Conservation (phyloP, 2,888 invertebrate genomes). For the Temnothorax rugatulus region DNA sequence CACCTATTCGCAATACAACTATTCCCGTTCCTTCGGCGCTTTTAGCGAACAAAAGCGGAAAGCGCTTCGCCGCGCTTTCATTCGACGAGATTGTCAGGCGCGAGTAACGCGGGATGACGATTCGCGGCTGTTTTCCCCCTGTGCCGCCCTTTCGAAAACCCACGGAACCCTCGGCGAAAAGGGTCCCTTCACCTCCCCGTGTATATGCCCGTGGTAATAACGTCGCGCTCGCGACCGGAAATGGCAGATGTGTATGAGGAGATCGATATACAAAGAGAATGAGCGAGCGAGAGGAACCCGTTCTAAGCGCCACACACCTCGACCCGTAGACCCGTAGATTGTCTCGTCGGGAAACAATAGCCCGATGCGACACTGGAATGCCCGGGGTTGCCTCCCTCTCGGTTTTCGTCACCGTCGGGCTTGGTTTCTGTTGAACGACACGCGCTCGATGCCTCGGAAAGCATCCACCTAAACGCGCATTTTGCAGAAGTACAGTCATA, state of each 20-base stretch:
- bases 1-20: neutral
- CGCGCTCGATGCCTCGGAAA: conserved; percentile 7
- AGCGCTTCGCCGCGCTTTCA: neutral
- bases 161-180: conserved; percentile 12
- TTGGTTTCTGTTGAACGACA: conserved; percentile 49
- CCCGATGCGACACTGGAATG: conserved; percentile 52
- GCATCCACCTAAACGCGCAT: neutral
- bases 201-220: conserved; percentile 37
- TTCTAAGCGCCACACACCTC: conserved; percentile 32
- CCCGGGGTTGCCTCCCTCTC: conserved; percentile 12
- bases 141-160: conserved; percentile 10
- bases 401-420: conserved; percentile 14
- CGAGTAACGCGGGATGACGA: conserved; percentile 17
- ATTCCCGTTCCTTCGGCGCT: neutral
- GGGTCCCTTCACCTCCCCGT: neutral
- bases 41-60: conserved; percentile 32
- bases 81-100: conserved; percentile 10
- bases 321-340: conserved; percentile 54
- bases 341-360: conserved; percentile 71
- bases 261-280: conserved; percentile 65
- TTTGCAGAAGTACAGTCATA: neutral
- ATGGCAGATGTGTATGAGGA: conserved; percentile 69
- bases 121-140: neutral
- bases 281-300: conserved; percentile 2
- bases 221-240: conserved; percentile 62